These are phyloP conservation scores for Perdita meconis DNA, from an alignment of 2,888 invertebrate genomes.

Conservation along the genomic window DNA sequence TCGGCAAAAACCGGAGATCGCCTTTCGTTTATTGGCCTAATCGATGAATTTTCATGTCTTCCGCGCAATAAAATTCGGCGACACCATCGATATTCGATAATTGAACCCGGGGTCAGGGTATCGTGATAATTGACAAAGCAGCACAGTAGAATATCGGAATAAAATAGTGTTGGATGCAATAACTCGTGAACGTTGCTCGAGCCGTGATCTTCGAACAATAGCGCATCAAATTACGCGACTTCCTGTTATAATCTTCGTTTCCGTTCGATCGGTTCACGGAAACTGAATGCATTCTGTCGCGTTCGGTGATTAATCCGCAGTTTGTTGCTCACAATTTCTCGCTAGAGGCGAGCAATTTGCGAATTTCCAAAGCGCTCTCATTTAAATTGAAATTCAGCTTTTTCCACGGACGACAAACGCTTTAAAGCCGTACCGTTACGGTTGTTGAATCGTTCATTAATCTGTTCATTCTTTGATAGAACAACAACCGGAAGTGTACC, in stretches of 20 bases:
- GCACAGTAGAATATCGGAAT: slow-evolving; percentile 38
- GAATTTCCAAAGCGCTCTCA: background rate
- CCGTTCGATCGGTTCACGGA: slow-evolving; percentile 47
- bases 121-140: slow-evolving; percentile 37
- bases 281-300: slow-evolving; percentile 20
- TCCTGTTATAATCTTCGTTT: slow-evolving; percentile 64
- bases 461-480: background rate
- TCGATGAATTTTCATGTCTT: slow-evolving; percentile 23
- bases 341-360: background rate
- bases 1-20: background rate
- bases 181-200: slow-evolving; percentile 65
- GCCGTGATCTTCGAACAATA: slow-evolving; percentile 71
- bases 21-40: background rate
- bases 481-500: background rate
- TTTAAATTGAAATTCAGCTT: slow-evolving; percentile 26
- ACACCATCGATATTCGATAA: background rate
- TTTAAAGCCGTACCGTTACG: slow-evolving; percentile 34
- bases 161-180: slow-evolving; percentile 45
- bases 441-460: slow-evolving; percentile 53
- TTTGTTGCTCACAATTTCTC: background rate
- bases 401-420: background rate
- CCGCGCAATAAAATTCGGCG: background rate
- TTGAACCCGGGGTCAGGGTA: background rate
- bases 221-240: slow-evolving; percentile 68
- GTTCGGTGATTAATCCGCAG: background rate